These are phyloP conservation scores for Lasioglossum pauxillum DNA, from an alignment of 2,888 invertebrate genomes.

Conservation along the genomic window DNA sequence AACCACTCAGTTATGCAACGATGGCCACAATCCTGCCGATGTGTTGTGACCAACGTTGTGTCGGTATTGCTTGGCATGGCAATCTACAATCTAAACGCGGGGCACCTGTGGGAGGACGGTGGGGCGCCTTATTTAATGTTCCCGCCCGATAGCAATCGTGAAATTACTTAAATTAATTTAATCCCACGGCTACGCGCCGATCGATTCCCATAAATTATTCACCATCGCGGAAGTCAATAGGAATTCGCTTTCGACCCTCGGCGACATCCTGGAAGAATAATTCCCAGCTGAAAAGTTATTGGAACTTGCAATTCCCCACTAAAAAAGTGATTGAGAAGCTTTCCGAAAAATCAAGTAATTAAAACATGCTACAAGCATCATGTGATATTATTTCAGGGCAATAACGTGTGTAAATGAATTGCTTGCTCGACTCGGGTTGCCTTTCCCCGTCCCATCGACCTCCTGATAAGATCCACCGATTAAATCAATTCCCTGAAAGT, in stretches of 20 bases:
- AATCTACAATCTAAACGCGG: slow-evolving; percentile 72
- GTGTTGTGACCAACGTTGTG: slow-evolving; percentile 43
- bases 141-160: slow-evolving; percentile 74
- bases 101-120: slow-evolving; percentile 48
- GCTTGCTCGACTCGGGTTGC: not conserved
- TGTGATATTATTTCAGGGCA: not conserved
- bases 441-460: slow-evolving; percentile 3
- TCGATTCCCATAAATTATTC: slow-evolving; percentile 66
- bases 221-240: slow-evolving; percentile 3
- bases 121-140: slow-evolving; percentile 78
- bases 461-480: slow-evolving; percentile 42
- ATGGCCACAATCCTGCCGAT: slow-evolving; percentile 69
- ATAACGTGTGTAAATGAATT: not conserved
- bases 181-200: slow-evolving; percentile 46
- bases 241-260: not conserved
- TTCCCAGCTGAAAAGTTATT: not conserved
- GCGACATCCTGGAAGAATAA: not conserved
- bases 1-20: slow-evolving; percentile 81
- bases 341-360: not conserved
- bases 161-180: slow-evolving; percentile 75
- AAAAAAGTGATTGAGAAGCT: not conserved
- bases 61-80: slow-evolving; percentile 34
- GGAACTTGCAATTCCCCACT: not conserved
- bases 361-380: not conserved
- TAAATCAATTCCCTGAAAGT: slow-evolving; percentile 60